phyloP scores from a whole-genome alignment of 2,888 invertebrate genomes.

The Nezara viridula region DNA sequence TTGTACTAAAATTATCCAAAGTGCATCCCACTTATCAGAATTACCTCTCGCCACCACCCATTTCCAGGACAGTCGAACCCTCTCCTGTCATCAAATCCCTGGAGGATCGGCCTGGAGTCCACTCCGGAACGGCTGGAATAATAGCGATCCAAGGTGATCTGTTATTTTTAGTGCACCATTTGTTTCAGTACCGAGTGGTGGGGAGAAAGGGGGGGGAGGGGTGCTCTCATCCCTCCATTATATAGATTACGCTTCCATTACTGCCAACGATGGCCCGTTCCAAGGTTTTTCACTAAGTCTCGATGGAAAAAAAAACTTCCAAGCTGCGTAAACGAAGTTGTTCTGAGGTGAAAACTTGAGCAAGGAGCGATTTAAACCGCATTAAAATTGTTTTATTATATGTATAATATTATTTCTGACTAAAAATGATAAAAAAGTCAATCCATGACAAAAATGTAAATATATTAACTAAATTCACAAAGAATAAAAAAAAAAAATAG shows the following conservation, averaged over 20 bases:
- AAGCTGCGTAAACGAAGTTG: background rate
- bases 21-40: background rate
- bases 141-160: background rate
- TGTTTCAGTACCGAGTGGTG: background rate
- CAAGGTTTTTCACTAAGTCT: background rate
- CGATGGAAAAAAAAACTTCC: background rate
- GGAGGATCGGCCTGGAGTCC: background rate
- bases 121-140: background rate
- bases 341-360: background rate
- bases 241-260: constrained; percentile 19
- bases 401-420: no score
- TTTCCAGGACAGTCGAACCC: background rate
- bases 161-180: constrained; percentile 16
- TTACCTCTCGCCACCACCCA: no score
- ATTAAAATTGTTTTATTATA: no score
- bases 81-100: background rate
- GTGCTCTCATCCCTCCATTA: background rate
- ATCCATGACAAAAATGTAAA: no score
- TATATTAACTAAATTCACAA: no score
- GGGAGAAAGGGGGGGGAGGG: background rate
- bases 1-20: background rate
- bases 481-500: no score
- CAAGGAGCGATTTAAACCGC: no score
- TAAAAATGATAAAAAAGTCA: no score
- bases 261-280: background rate